Evolutionary conservation across 2,113 vertebrate species (phyloP).

Genomic region (Bolborhynchus lineola): DNA sequence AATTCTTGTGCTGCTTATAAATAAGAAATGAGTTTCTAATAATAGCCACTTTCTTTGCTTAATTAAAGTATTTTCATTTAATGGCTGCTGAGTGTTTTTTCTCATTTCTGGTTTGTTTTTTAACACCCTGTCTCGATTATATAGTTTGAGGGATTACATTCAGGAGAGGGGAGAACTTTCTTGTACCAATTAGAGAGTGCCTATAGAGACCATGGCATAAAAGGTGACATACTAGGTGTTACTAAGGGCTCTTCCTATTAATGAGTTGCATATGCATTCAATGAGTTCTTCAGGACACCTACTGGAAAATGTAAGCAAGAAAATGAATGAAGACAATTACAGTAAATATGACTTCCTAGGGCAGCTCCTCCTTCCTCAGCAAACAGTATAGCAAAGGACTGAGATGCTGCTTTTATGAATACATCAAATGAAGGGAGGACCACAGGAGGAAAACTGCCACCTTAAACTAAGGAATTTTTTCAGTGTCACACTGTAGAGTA

Average conservation of each 20-base stretch:
- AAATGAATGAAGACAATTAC: background rate
- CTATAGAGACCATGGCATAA: rapidly evolving
- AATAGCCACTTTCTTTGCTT: background rate
- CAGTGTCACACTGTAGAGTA: rapidly evolving
- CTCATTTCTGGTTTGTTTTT: background rate
- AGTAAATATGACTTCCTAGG: rapidly evolving
- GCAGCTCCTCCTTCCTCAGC: background rate
- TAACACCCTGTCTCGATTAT: background rate
- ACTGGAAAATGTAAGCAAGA: background rate
- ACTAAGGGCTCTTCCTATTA: background rate
- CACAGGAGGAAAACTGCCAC: background rate
- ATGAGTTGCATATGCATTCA: background rate
- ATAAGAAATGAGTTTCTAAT: constrained; percentile 3
- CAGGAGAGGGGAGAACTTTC: background rate
- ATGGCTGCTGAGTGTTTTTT: background rate
- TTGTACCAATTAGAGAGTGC: background rate
- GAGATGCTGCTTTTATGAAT: background rate
- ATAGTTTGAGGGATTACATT: background rate
- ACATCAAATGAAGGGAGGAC: background rate
- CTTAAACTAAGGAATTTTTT: background rate
- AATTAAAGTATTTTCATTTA: background rate
- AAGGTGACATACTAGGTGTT: background rate
- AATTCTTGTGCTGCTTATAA: background rate
- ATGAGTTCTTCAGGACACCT: rapidly evolving
- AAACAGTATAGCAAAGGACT: background rate